A percentile compares a stretch with the other conserved stretches of the same genome.
These are phyloP conservation scores for Diloba caeruleocephala DNA, from an alignment of 2,888 invertebrate species.

Conservation along the genomic window DNA sequence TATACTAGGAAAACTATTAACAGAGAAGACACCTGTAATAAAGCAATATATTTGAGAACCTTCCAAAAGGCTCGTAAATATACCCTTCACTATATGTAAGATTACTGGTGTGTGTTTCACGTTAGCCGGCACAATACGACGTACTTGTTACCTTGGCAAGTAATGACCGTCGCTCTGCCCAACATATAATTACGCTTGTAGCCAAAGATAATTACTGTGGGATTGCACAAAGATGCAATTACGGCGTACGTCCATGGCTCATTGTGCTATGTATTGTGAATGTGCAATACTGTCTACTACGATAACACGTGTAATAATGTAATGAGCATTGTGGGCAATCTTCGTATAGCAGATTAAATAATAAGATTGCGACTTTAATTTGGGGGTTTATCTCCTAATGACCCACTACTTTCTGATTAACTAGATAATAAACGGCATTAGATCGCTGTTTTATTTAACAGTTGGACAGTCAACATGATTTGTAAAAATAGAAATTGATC, in stretches of 20 bases:
- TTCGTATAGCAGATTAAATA: slow-evolving; percentile 22
- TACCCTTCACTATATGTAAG: slow-evolving; percentile 16
- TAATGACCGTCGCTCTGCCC: slow-evolving; percentile 65
- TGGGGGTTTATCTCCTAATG: slow-evolving; percentile 7
- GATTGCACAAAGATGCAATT: slow-evolving; percentile 82
- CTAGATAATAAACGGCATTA: neutral
- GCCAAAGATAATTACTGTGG: slow-evolving; percentile 78
- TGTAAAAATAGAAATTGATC: too few species aligned
- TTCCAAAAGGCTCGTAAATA: slow-evolving; percentile 16
- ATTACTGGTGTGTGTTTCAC: slow-evolving; percentile 45
- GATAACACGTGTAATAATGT: slow-evolving; percentile 23
- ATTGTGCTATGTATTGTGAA: slow-evolving; percentile 59
- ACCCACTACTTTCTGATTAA: neutral
- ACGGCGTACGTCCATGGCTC: slow-evolving; percentile 58
- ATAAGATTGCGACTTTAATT: slow-evolving; percentile 17
- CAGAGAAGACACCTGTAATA: slow-evolving; percentile 29
- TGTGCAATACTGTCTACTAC: slow-evolving; percentile 10
- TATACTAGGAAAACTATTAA: slow-evolving; percentile 21
- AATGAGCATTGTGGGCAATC: slow-evolving; percentile 33
- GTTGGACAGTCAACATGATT: too few species aligned
- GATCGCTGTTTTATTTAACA: too few species aligned
- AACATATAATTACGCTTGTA: slow-evolving; percentile 75
- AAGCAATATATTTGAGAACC: slow-evolving; percentile 15
- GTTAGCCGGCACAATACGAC: slow-evolving; percentile 36
- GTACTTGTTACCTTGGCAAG: slow-evolving; percentile 66